phyloP scores from a whole-genome alignment of 2,888 invertebrate genomes.

The Emmelina monodactyla region DNA sequence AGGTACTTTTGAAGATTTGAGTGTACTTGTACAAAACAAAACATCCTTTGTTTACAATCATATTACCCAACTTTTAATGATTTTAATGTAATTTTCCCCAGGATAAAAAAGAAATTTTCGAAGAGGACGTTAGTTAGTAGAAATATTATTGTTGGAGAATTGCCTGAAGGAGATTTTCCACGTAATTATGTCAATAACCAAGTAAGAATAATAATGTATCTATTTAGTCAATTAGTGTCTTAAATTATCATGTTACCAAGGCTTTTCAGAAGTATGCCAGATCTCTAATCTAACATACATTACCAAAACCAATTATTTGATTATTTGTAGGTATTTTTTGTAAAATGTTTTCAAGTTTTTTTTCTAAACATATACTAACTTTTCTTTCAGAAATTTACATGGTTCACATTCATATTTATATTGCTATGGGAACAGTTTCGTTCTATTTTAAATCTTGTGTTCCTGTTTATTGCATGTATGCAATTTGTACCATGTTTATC shows the following conservation, averaged over 20 bases:
- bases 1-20: too few relatives aligned
- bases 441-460: constrained; percentile 98
- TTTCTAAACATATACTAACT: not conserved
- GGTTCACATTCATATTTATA: constrained; percentile 86
- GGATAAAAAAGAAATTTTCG: too few relatives aligned
- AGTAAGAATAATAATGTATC: constrained; percentile 49
- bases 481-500: constrained; percentile 97
- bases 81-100: too few relatives aligned
- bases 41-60: too few relatives aligned
- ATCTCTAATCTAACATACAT: too few relatives aligned
- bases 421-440: constrained; percentile 99
- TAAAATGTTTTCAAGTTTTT: not conserved
- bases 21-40: too few relatives aligned
- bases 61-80: too few relatives aligned
- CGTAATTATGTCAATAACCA: constrained; percentile 97
- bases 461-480: constrained; percentile 96
- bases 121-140: too few relatives aligned
- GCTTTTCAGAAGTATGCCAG: too few relatives aligned
- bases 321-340: not conserved
- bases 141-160: constrained; percentile 80
- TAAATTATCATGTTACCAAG: too few relatives aligned
- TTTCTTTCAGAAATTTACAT: constrained; percentile 88
- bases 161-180: constrained; percentile 85
- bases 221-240: too few relatives aligned
- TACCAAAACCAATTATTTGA: too few relatives aligned